These are phyloP conservation scores for Penaeus monodon DNA, from an alignment of 2,888 invertebrate genomes.

Conservation along the genomic window DNA sequence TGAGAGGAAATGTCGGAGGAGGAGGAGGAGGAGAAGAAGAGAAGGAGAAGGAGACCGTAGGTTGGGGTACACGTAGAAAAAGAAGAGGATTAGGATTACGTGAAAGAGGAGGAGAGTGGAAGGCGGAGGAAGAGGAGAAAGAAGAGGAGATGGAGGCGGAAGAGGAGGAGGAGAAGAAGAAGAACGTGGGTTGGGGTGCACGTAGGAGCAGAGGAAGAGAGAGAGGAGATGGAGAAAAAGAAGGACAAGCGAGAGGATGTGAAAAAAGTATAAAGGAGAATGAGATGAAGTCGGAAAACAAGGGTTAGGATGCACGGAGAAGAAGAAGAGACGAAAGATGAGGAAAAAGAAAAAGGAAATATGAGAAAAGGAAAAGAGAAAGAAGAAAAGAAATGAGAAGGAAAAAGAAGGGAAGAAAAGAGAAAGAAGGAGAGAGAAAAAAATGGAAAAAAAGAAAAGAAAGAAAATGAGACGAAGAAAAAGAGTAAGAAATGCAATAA, in stretches of 20 bases:
- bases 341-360: neutral
- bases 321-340: too few species aligned
- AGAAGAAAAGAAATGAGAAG: neutral
- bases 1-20: neutral
- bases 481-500: neutral
- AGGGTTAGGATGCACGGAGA: too few species aligned
- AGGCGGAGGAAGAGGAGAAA: neutral
- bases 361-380: neutral
- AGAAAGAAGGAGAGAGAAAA: neutral
- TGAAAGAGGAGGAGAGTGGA: too few species aligned
- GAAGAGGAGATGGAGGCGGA: neutral
- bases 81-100: neutral
- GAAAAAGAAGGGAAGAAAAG: neutral
- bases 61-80: too few species aligned
- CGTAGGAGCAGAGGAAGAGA: too few species aligned
- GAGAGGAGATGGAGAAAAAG: too few species aligned
- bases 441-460: neutral
- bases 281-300: too few species aligned
- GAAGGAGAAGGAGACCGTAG: neutral
- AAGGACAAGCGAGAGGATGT: neutral
- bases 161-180: too few species aligned
- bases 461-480: neutral
- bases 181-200: too few species aligned
- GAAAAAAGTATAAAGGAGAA: too few species aligned
- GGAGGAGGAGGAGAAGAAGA: neutral